A percentile compares a stretch with the other conserved stretches of the same genome.
phyloP scores from a whole-genome alignment of 2,888 invertebrate genomes.

The Ornithoptera alexandrae region DNA sequence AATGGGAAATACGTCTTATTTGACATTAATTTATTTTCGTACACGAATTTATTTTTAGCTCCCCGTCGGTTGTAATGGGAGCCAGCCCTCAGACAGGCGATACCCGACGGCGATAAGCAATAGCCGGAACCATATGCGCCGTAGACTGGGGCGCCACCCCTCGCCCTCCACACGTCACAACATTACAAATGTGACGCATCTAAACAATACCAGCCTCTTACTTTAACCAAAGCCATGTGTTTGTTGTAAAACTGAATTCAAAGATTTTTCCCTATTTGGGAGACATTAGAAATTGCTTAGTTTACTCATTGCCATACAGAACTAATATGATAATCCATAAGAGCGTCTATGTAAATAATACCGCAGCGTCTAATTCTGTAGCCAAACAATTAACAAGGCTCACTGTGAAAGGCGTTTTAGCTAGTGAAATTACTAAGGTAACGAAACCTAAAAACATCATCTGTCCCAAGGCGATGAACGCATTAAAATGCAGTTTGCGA shows the following conservation, averaged over 20 bases:
- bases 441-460: too few relatives aligned
- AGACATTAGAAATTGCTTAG: too few relatives aligned
- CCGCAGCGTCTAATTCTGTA: too few relatives aligned
- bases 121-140: constrained; percentile 59
- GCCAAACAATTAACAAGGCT: too few relatives aligned
- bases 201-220: constrained; percentile 3
- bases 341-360: too few relatives aligned
- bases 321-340: too few relatives aligned
- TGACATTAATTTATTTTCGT: constrained; percentile 19
- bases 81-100: constrained; percentile 65
- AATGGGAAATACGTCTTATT: not conserved
- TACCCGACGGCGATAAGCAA: constrained; percentile 65
- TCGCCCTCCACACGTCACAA: constrained; percentile 25
- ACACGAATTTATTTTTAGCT: constrained; percentile 45
- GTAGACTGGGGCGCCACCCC: constrained; percentile 37
- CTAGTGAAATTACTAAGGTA: too few relatives aligned
- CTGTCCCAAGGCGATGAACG: too few relatives aligned
- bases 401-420: too few relatives aligned
- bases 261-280: too few relatives aligned
- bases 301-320: too few relatives aligned
- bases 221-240: constrained; percentile 2
- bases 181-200: constrained; percentile 26
- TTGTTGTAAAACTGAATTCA: not conserved
- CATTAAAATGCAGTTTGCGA: too few relatives aligned
- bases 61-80: constrained; percentile 44